Evolutionary conservation across 37 sponge, comb jelly and placozoan species (phyloP), one percentile per base, ranked within the genome.

Genomic region (Mnemiopsis leidyi): DNA sequence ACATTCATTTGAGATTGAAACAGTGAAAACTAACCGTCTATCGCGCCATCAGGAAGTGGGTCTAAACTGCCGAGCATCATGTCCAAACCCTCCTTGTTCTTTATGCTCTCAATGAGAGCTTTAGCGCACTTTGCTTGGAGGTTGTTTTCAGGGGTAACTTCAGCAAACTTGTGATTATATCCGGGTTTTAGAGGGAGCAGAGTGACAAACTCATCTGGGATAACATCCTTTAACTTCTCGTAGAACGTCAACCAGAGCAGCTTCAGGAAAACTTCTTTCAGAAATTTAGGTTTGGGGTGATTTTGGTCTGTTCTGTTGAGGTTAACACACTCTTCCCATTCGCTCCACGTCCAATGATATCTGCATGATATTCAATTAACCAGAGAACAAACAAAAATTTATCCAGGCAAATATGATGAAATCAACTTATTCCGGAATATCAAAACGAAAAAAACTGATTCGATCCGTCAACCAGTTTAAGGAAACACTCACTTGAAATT

Each of bases 401-500:
- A n/a, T n/a, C n/a, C n/a, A n/a, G n/a, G n/a, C n/a, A n/a, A n/a
- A n/a, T n/a, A n/a, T n/a, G n/a, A n/a, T n/a, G n/a, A n/a, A n/a
- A n/a, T n/a, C n/a, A n/a, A n/a, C n/a, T n/a, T n/a, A n/a, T n/a
- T n/a, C n/a, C n/a, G n/a, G n/a, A n/a, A n/a, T n/a, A n/a, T n/a
- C n/a, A n/a, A n/a, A n/a, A n/a, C n/a, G n/a, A n/a, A n/a, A n/a
- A n/a, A n/a, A n/a, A n/a, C n/a, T n/a, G n/a, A n/a, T n/a, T n/a
- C n/a, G n/a, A n/a, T n/a, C n/a, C n/a, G n/a, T n/a, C n/a, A n/a
- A n/a, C n/a, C n/a, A n/a, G 20, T 71, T 7, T 71, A 28, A 28
- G 21, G n/a, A 29, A 71, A 69, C 3, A 69, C 82, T 21, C 29
- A 98, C 93, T 96, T 93, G 94, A 94, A 96, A 95, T 98, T 98